These are phyloP conservation scores for Globicephala melas DNA, from an alignment of 2,113 vertebrate species.

Conservation along the genomic window DNA sequence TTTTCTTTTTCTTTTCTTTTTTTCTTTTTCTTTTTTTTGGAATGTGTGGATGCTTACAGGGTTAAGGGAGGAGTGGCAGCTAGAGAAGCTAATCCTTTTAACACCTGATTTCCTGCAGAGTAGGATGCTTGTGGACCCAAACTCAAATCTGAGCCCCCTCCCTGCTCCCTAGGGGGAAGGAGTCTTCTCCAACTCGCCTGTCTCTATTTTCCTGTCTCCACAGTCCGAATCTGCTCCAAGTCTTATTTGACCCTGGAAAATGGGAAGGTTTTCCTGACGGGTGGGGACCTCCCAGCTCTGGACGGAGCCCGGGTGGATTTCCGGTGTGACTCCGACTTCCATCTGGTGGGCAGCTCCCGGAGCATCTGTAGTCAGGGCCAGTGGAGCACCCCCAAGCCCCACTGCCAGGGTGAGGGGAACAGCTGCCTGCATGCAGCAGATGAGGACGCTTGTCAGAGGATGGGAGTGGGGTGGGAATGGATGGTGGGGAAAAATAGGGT, in stretches of 20 bases:
- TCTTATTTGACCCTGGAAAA: slow-evolving; percentile 94
- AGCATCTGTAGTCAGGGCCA: slow-evolving; percentile 93
- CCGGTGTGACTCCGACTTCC: slow-evolving; percentile 90
- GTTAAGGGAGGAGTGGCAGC: not conserved
- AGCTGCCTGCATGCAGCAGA: slow-evolving; percentile 36
- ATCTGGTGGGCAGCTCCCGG: slow-evolving; percentile 88
- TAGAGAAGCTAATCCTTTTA: not conserved
- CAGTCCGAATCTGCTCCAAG: slow-evolving; percentile 91
- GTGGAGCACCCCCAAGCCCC: slow-evolving; percentile 92
- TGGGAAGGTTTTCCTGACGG: slow-evolving; percentile 84
- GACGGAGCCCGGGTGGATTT: slow-evolving; percentile 91
- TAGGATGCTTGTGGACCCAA: not conserved
- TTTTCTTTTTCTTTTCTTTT: not conserved
- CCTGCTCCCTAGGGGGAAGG: not conserved
- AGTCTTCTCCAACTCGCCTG: not conserved
- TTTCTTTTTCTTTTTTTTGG: not conserved
- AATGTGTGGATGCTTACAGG: slow-evolving; percentile 3
- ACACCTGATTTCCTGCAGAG: not conserved
- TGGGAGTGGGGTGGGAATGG: slow-evolving; percentile 9
- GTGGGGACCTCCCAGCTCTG: slow-evolving; percentile 86
- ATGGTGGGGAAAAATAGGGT: not conserved
- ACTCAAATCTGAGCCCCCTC: not conserved
- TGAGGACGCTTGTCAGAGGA: slow-evolving; percentile 9
- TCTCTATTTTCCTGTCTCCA: slow-evolving; percentile 54
- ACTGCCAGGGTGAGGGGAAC: slow-evolving; percentile 89